These are phyloP conservation scores for Tetragonula carbonaria DNA, from an alignment of 2,888 invertebrate species.

Conservation along the genomic window DNA sequence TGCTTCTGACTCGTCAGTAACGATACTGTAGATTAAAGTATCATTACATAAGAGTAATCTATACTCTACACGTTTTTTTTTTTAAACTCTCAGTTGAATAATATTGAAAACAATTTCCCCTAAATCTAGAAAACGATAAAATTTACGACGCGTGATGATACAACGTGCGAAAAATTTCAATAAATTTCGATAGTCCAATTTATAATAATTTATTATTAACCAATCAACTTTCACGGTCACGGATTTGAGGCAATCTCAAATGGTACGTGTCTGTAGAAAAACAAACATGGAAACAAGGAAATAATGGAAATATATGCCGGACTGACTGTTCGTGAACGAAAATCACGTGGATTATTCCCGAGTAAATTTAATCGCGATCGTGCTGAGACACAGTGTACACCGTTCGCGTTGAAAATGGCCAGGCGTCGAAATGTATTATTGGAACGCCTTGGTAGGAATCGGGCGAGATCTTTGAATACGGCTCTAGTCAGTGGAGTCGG, in stretches of 20 bases:
- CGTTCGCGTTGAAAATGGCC: background rate
- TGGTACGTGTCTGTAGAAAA: too few species aligned
- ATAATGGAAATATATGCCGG: too few species aligned
- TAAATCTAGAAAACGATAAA: background rate
- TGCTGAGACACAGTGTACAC: background rate
- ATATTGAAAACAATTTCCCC: background rate
- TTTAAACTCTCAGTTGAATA: background rate
- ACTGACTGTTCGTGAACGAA: background rate
- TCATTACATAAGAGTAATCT: background rate
- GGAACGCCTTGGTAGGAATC: background rate
- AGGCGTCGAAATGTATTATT: constrained; percentile 27
- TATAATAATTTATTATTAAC: too few species aligned
- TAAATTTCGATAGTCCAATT: too few species aligned
- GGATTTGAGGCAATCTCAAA: background rate
- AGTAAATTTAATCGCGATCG: background rate
- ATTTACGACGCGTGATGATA: background rate
- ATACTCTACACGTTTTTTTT: background rate
- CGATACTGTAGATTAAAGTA: background rate
- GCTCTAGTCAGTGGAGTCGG: constrained; percentile 33
- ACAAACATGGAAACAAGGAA: too few species aligned
- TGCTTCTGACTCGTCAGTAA: background rate
- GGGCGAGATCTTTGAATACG: constrained; percentile 50
- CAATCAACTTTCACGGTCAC: too few species aligned
- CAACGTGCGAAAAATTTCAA: too few species aligned
- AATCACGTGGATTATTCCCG: background rate